Evolutionary conservation across 2,113 vertebrate genomes (phyloP), one percentile per base, ranked within the genome.

Genomic region (Marmota monax): DNA sequence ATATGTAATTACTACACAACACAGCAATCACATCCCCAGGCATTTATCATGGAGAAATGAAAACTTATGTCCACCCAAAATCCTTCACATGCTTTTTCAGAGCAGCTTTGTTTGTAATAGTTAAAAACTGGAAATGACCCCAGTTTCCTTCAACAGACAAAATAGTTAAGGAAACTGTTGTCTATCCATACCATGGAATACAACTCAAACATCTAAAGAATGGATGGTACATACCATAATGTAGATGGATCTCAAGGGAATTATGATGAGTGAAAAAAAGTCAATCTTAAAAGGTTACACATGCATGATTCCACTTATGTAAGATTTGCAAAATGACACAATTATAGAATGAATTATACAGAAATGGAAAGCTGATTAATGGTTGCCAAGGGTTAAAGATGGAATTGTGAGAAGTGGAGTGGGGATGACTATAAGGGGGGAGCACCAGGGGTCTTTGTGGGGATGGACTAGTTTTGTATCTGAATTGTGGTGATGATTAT

Each of bases 121-220:
- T 80, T 17, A 85, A 61, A 97, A 80, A 51, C 39, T 61, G 48
- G 73, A 63, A 96, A 87, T 1, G 25, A 73, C 6, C 53, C 42
- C 56, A 63, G 32, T 92, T 34, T 53, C n/a, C 34, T 88, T 93
- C 16, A 78, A 12, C 18, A 29, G 25, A 37, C n/a, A n/a, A 80
- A 3, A 45, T 82, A 22, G 51, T 76, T 65, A 83, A 95, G 61
- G 48, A 29, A 84, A 61, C 39, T 74, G 20, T 84, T 48, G n/a
- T 91, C 7, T 12, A 48, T 53, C 12, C n/a, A 74, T 94, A 72
- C 9, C 39, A 34, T 70, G 73, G 58, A 89, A 70, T 84, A 73
- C 51, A 89, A 89, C 53, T 85, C 79, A 76, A 39, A 27, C 73
- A n/a, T 92, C 48, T 48, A 91, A 63, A 76, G 29, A 87, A 84